Evolutionary conservation across 2,888 invertebrate species (phyloP).

Genomic region (Hedya salicella): DNA sequence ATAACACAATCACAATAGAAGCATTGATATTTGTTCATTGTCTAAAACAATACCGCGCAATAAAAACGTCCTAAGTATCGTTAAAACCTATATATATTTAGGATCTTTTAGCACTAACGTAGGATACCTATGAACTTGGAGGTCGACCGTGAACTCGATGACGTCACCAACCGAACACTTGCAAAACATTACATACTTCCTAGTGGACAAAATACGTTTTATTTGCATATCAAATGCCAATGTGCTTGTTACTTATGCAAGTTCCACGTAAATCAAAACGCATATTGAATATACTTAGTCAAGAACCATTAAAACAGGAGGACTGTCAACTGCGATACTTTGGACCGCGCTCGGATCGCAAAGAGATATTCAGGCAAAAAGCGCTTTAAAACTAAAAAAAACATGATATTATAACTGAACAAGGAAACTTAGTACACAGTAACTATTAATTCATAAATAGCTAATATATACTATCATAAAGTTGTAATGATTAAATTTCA

Average conservation of each 20-base stretch:
- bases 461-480: no score
- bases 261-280: neutral
- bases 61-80: constrained; percentile 11
- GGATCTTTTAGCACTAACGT: neutral
- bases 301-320: no score
- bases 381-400: no score
- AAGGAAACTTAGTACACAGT: no score
- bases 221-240: constrained; percentile 35
- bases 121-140: constrained; percentile 64
- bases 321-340: no score
- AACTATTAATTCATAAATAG: no score
- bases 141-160: constrained; percentile 70
- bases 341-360: no score
- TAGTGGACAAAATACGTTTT: constrained; percentile 36
- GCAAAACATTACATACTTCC: constrained; percentile 69
- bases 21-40: constrained; percentile 22
- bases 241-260: constrained; percentile 17
- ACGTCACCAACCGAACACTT: constrained; percentile 75
- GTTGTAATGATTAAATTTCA: no score
- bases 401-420: no score
- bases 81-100: neutral
- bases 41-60: constrained; percentile 2
- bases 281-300: no score
- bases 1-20: constrained; percentile 17
- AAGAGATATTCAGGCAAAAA: no score